Evolutionary conservation across 2,797 vertebrate genomes (phyloP).

Genomic region (Florisuga fusca): DNA sequence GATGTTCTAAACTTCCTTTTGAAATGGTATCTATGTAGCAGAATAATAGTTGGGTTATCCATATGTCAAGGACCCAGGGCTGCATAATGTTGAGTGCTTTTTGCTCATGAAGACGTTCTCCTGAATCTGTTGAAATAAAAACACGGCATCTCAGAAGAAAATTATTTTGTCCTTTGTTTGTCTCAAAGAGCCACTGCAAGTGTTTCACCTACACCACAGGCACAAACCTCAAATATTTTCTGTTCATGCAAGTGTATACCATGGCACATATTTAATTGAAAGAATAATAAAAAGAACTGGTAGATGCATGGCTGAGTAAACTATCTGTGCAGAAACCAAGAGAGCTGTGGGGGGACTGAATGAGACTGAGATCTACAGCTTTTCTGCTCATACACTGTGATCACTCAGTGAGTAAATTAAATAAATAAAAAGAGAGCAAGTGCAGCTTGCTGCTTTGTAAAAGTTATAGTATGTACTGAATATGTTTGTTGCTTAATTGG

Average conservation of each 20-base stretch:
- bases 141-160: neutral
- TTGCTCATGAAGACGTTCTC: neutral
- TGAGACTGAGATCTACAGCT: neutral
- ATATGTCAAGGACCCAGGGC: neutral
- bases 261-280: neutral
- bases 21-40: neutral
- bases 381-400: neutral
- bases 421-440: neutral
- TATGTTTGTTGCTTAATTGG: neutral
- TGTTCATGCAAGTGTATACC: neutral
- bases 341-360: neutral
- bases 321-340: neutral
- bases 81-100: neutral
- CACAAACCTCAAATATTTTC: neutral
- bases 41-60: neutral
- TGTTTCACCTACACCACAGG: neutral
- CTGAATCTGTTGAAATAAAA: neutral
- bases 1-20: neutral
- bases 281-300: neutral
- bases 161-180: neutral
- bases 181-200: neutral
- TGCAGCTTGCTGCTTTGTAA: neutral
- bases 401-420: neutral
- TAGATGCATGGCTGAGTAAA: neutral
- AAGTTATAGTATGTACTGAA: neutral